Evolutionary conservation across 2,888 invertebrate species (phyloP).

Genomic region (Globia sparganii): DNA sequence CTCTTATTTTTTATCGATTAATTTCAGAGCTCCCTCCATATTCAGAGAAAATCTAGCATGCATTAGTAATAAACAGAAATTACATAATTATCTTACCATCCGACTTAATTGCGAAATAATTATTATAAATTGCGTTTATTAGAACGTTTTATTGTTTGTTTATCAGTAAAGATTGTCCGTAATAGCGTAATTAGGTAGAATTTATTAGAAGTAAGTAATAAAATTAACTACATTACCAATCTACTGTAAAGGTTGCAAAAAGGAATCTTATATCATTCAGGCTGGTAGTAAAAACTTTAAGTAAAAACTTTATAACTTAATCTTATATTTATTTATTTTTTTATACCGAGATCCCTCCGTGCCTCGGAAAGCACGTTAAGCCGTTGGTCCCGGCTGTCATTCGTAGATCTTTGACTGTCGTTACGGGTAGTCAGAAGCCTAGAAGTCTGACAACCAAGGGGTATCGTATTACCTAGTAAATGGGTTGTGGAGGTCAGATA

Average conservation of each 20-base stretch:
- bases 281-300: too few species aligned
- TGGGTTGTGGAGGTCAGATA: too few species aligned
- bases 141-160: constrained; percentile 19
- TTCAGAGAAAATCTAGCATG: constrained; percentile 1
- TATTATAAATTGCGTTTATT: constrained; percentile 9
- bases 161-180: constrained; percentile 16
- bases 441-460: too few species aligned
- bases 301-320: neutral
- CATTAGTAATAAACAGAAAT: constrained; percentile 14
- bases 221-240: neutral
- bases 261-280: neutral
- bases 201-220: constrained; percentile 11
- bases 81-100: constrained; percentile 12
- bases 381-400: too few species aligned
- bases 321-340: neutral
- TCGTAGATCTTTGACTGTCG: too few species aligned
- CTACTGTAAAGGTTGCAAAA: neutral
- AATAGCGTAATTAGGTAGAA: constrained; percentile 21
- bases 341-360: too few species aligned
- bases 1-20: neutral
- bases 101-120: constrained; percentile 8
- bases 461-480: too few species aligned
- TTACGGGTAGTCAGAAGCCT: too few species aligned
- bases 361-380: too few species aligned
- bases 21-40: neutral